Evolutionary conservation across 1,140 invertebrate genomes (phyloP).

Genomic region (Dinoponera quadriceps): DNA sequence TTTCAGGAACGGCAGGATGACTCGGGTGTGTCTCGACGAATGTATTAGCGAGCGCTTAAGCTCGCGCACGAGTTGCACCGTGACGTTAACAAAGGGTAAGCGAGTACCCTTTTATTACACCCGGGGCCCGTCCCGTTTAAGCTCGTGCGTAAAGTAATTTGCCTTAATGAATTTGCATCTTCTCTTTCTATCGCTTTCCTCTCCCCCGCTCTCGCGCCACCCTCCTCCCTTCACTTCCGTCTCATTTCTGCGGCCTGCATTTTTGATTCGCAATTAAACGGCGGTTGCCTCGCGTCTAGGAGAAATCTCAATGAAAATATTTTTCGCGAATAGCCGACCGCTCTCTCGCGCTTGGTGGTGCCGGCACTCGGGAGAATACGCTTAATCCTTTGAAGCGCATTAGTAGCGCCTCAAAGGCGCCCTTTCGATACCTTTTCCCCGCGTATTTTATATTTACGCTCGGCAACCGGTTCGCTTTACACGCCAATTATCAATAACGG

Average conservation of each 20-base stretch:
- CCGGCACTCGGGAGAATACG: constrained; percentile 26
- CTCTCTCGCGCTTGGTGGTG: constrained; percentile 20
- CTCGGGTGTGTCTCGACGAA: constrained; percentile 62
- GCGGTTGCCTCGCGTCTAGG: constrained; percentile 23
- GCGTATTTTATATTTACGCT: background rate
- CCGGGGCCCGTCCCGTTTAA: constrained; percentile 65
- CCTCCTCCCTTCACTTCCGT: background rate
- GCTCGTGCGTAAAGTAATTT: constrained; percentile 72
- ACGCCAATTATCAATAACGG: background rate
- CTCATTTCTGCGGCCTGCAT: constrained; percentile 44
- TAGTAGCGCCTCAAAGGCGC: constrained; percentile 16
- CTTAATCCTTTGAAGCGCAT: constrained; percentile 28
- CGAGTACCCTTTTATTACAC: constrained; percentile 74
- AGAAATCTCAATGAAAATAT: constrained; percentile 50
- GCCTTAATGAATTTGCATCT: constrained; percentile 73
- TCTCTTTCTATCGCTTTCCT: constrained; percentile 47
- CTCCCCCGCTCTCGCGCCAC: background rate
- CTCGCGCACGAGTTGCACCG: constrained; percentile 68
- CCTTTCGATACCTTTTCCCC: background rate
- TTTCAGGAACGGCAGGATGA: constrained; percentile 59
- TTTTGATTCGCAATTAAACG: constrained; percentile 57
- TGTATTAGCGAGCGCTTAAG: constrained; percentile 76
- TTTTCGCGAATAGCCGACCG: constrained; percentile 28
- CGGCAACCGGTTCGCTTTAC: background rate
- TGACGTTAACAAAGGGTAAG: constrained; percentile 78